These are phyloP conservation scores for Acrocephalus scirpaceus DNA, from an alignment of 2,797 vertebrate genomes.

Conservation along the genomic window DNA sequence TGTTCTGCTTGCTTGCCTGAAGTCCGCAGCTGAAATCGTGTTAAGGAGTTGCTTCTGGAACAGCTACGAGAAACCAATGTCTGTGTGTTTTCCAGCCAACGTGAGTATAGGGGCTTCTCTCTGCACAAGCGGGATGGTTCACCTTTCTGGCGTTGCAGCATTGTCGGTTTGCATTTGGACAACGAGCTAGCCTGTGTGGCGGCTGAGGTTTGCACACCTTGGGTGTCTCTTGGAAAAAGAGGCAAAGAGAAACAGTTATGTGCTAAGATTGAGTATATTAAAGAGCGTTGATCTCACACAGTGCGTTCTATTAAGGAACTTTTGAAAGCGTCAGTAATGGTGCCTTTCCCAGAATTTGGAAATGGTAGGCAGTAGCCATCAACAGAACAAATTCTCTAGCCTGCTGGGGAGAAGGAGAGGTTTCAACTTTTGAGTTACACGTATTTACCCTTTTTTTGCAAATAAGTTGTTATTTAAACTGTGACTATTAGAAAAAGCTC, in stretches of 20 bases:
- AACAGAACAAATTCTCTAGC: not conserved
- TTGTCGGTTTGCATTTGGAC: not conserved
- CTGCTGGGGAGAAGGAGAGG: not conserved
- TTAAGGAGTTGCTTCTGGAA: constrained; percentile 79
- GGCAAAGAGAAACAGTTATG: not conserved
- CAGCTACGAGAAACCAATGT: constrained; percentile 79
- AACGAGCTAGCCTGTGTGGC: not conserved
- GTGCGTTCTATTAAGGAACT: not conserved
- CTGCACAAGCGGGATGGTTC: constrained; percentile 25
- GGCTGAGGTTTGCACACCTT: not conserved
- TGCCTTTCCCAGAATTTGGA: not conserved
- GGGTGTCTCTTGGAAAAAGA: not conserved
- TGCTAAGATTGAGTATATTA: not conserved
- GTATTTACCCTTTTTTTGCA: not conserved
- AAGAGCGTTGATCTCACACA: not conserved
- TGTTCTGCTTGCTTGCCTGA: constrained; percentile 81
- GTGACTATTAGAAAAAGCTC: not conserved
- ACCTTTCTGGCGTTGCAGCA: constrained; percentile 13
- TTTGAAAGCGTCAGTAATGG: not conserved
- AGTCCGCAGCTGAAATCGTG: constrained; percentile 81
- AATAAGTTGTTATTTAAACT: not conserved
- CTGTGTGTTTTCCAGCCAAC: constrained; percentile 78
- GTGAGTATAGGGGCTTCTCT: constrained; percentile 77
- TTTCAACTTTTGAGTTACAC: not conserved
- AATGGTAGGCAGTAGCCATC: not conserved